Evolutionary conservation across 2,113 vertebrate species (phyloP).

Genomic region (Chaetura pelagica): DNA sequence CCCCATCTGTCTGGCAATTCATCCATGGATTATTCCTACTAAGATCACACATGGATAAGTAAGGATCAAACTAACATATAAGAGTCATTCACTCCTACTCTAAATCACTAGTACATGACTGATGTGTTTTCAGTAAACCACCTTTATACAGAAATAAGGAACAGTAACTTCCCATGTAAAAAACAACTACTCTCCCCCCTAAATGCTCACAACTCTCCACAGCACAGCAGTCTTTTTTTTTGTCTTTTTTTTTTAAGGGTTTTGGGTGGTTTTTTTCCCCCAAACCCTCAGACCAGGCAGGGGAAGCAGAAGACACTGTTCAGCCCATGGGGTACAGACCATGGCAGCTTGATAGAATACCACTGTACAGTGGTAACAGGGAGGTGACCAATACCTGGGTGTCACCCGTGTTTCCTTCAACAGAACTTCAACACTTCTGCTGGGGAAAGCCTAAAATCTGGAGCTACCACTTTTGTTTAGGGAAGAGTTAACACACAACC

Average conservation of each 20-base stretch:
- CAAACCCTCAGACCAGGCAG: neutral
- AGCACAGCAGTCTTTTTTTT: neutral
- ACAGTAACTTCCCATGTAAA: neutral
- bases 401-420: neutral
- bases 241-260: fast-evolving
- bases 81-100: neutral
- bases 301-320: neutral
- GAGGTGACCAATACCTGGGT: neutral
- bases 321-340: neutral
- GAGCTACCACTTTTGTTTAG: neutral
- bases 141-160: neutral
- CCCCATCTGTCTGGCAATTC: neutral
- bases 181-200: neutral
- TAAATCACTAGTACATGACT: neutral
- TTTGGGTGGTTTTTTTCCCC: neutral
- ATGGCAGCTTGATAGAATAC: neutral
- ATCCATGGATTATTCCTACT: neutral
- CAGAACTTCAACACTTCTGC: neutral
- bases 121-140: neutral
- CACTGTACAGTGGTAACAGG: neutral
- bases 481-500: neutral
- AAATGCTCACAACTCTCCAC: neutral
- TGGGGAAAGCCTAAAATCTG: neutral
- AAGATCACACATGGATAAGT: neutral
- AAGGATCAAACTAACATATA: neutral